Conservation (phyloP, 2,113 vertebrate species). For the Morphnarchus princeps region DNA sequence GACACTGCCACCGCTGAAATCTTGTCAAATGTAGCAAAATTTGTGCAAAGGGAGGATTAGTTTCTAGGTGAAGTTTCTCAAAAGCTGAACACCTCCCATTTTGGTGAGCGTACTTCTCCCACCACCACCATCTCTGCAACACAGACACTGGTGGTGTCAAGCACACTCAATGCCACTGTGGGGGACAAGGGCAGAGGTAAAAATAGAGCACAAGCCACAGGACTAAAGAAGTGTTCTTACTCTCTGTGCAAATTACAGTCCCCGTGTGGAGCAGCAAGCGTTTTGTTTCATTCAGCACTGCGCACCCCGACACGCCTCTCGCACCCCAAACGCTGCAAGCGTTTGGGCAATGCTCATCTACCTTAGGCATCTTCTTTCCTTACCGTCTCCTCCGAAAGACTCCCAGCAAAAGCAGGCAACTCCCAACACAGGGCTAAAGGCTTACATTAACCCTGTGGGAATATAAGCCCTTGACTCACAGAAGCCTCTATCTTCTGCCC, state of each 20-base stretch:
- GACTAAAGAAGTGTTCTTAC: not conserved
- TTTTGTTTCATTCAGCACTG: not conserved
- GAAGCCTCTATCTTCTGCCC: not conserved
- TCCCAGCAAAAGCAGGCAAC: not conserved
- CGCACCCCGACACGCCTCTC: not conserved
- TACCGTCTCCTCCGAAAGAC: not conserved
- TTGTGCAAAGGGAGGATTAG: not conserved
- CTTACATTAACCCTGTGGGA: not conserved
- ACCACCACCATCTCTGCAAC: not conserved
- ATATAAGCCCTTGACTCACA: not conserved
- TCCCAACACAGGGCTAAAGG: not conserved
- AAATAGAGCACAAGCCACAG: not conserved
- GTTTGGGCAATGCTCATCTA: not conserved
- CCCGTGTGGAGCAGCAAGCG: fast-evolving
- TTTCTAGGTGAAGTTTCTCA: not conserved
- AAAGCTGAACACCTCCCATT: not conserved
- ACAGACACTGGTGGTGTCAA: not conserved
- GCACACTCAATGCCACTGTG: fast-evolving
- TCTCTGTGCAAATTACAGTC: not conserved
- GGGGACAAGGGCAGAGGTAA: not conserved
- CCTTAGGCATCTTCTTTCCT: not conserved
- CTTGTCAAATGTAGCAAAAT: not conserved
- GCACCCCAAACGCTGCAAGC: fast-evolving
- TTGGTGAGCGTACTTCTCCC: not conserved
- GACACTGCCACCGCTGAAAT: not conserved